Percentiles rank a stretch among this genome's conserved stretches.
These are phyloP conservation scores for Limnephilus auricula DNA, from an alignment of 2,888 invertebrate genomes.

Conservation along the genomic window DNA sequence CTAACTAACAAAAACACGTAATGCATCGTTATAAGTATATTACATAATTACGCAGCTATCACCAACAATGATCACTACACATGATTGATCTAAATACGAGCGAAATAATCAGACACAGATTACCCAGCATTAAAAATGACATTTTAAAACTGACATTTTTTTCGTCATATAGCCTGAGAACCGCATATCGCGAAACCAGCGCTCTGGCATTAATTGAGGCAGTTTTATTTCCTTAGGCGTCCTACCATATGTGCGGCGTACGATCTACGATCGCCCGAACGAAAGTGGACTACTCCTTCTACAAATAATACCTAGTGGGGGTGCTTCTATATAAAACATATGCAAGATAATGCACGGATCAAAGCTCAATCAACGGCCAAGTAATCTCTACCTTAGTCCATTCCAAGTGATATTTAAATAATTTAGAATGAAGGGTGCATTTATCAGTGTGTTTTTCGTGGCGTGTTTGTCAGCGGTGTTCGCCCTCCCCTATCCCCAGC, in stretches of 20 bases:
- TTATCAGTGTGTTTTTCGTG: constrained; percentile 67
- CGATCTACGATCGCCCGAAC: constrained; percentile 19
- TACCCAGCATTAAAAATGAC: background rate
- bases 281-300: constrained; percentile 56
- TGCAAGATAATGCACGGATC: constrained; percentile 58
- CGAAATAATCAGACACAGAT: background rate
- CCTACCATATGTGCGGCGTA: background rate
- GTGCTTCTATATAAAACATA: constrained; percentile 62
- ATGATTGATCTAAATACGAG: background rate
- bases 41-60: background rate
- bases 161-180: background rate
- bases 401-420: constrained; percentile 12
- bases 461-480: constrained; percentile 73
- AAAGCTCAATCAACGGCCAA: constrained; percentile 38
- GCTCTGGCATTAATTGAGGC: constrained; percentile 4
- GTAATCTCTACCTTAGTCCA: constrained; percentile 30
- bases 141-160: background rate
- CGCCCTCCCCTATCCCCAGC: constrained; percentile 70
- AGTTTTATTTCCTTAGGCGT: constrained; percentile 36
- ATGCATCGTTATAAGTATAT: background rate
- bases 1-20: background rate
- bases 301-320: constrained; percentile 31
- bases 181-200: background rate
- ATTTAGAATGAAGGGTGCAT: constrained; percentile 61
- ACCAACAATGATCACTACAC: background rate